A percentile compares a stretch with the other conserved stretches of the same genome.
phyloP scores from a whole-genome alignment of 1,140 invertebrate genomes.

The Mizuhopecten yessoensis region DNA sequence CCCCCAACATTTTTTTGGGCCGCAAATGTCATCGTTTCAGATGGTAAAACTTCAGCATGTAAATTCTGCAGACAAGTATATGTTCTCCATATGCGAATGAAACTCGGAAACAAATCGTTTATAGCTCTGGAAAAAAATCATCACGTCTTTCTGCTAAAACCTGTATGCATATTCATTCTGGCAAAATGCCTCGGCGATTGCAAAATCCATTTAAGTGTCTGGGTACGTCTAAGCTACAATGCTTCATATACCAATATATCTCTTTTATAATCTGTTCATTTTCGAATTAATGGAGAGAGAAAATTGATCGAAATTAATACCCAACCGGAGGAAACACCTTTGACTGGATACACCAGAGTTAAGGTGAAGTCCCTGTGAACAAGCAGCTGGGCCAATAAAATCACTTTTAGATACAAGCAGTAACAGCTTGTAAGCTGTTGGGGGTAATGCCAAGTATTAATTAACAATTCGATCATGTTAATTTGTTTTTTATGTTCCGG shows the following conservation, averaged over 20 bases:
- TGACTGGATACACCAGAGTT: not conserved
- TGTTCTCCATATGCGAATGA: constrained; percentile 23
- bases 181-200: not conserved
- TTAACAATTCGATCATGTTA: constrained; percentile 20
- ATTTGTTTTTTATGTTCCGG: not conserved
- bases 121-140: not conserved
- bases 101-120: not conserved
- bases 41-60: constrained; percentile 10
- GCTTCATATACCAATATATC: not conserved
- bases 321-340: not conserved
- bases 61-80: not conserved
- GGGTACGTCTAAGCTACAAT: not conserved
- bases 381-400: not conserved
- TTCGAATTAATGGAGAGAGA: not conserved
- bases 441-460: not conserved
- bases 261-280: not conserved
- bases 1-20: not conserved
- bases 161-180: not conserved
- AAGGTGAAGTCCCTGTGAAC: not conserved
- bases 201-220: not conserved
- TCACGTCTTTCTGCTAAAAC: not conserved
- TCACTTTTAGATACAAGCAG: not conserved
- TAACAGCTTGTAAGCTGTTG: not conserved
- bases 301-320: not conserved
- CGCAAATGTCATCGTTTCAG: constrained; percentile 15